Evolutionary conservation across 2,113 vertebrate genomes (phyloP).

Genomic region (Mohoua ochrocephala): DNA sequence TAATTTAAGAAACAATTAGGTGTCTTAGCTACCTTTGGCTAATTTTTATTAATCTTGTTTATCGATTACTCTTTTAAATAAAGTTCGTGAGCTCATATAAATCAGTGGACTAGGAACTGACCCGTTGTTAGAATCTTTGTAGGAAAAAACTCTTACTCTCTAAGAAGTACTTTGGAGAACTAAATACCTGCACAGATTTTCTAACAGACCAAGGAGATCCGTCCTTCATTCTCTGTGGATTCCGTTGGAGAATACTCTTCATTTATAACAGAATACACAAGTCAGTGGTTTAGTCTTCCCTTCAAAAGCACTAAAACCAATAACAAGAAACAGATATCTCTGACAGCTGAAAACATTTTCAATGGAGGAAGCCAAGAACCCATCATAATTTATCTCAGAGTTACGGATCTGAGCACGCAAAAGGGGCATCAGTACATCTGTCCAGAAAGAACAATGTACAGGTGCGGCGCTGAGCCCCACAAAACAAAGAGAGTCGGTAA

Average conservation of each 20-base stretch:
- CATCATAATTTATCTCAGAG: conserved; percentile 75
- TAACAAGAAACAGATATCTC: conserved; percentile 84
- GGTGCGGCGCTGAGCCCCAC: conserved; percentile 23
- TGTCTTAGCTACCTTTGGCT: background rate
- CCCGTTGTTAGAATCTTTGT: background rate
- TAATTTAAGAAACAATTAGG: background rate
- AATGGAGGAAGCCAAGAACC: conserved; percentile 72
- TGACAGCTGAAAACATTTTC: conserved; percentile 73
- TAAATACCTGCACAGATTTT: background rate
- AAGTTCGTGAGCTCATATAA: background rate
- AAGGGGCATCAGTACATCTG: conserved; percentile 64
- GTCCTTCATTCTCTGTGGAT: conserved; percentile 12
- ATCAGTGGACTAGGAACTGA: background rate
- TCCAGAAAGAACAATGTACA: conserved; percentile 59
- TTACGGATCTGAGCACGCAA: conserved; percentile 61
- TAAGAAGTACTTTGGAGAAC: background rate
- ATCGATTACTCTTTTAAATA: background rate
- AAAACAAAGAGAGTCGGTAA: conserved; percentile 38
- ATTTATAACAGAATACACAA: conserved; percentile 51
- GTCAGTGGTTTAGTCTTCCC: conserved; percentile 42
- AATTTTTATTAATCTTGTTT: background rate
- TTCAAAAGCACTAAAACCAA: conserved; percentile 60
- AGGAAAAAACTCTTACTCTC: background rate
- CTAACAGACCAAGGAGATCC: background rate
- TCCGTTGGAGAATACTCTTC: conserved; percentile 26